phyloP scores from a whole-genome alignment of 2,113 vertebrate genomes.

The Rhinolophus ferrumequinum region DNA sequence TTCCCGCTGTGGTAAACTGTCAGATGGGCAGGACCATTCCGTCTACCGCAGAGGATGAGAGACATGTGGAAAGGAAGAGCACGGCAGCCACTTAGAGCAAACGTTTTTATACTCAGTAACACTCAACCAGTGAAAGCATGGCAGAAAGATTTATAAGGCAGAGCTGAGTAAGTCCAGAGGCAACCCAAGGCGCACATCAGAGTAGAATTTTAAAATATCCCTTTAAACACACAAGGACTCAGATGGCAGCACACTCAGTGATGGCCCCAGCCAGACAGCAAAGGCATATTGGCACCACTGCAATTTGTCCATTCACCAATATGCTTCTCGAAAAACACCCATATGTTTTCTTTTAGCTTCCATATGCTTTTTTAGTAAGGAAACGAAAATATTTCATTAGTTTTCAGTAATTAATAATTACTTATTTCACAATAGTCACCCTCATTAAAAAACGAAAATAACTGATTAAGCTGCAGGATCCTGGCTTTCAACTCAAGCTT shows the following conservation, averaged over 20 bases:
- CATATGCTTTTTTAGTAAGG: slow-evolving; percentile 87
- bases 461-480: slow-evolving; percentile 84
- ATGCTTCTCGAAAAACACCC: slow-evolving; percentile 87
- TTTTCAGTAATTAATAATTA: slow-evolving; percentile 84
- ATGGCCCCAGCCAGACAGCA: slow-evolving; percentile 86
- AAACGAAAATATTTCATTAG: slow-evolving; percentile 89
- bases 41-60: neutral
- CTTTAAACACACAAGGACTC: slow-evolving; percentile 2
- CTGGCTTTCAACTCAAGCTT: slow-evolving; percentile 78
- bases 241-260: slow-evolving; percentile 78
- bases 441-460: slow-evolving; percentile 85
- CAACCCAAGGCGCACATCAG: slow-evolving; percentile 45
- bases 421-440: slow-evolving; percentile 87
- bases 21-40: neutral
- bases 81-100: neutral
- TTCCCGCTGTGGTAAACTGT: neutral
- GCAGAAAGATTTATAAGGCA: neutral
- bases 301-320: slow-evolving; percentile 89
- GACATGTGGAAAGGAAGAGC: neutral
- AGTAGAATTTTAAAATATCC: slow-evolving; percentile 60
- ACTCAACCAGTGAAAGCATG: neutral
- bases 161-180: slow-evolving; percentile 45
- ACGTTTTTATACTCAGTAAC: neutral
- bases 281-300: slow-evolving; percentile 85
- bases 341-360: slow-evolving; percentile 88